phyloP scores from a whole-genome alignment of 2,888 invertebrate genomes.

The Tenthredo livida region DNA sequence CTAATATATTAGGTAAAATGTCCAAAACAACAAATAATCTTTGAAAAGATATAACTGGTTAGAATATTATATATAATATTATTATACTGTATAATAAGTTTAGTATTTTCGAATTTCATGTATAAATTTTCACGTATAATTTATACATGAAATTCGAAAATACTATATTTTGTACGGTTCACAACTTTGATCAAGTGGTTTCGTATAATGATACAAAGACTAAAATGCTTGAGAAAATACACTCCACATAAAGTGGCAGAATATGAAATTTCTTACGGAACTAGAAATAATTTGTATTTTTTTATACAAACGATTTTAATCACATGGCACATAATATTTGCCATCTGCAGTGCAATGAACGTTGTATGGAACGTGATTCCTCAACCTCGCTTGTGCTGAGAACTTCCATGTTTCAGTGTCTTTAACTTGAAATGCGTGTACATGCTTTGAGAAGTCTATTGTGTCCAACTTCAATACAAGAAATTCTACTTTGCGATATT shows the following conservation, averaged over 20 bases:
- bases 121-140: too few species aligned
- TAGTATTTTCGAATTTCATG: too few species aligned
- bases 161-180: not conserved
- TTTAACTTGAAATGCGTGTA: slow-evolving; percentile 20
- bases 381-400: not conserved
- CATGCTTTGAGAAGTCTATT: not conserved
- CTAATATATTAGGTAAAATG: not conserved
- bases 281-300: not conserved
- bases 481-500: not conserved
- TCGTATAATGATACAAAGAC: not conserved
- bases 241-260: too few species aligned
- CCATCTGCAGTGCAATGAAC: not conserved
- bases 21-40: not conserved
- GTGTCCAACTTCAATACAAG: not conserved
- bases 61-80: not conserved
- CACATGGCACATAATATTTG: slow-evolving; percentile 10
- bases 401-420: slow-evolving; percentile 4
- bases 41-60: not conserved
- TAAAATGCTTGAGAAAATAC: not conserved
- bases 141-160: not conserved
- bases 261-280: too few species aligned
- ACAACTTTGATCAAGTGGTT: not conserved
- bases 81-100: not conserved
- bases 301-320: not conserved
- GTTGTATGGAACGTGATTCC: not conserved